Evolutionary conservation across 2,113 vertebrate species (phyloP).

Genomic region (Probosciger aterrimus): DNA sequence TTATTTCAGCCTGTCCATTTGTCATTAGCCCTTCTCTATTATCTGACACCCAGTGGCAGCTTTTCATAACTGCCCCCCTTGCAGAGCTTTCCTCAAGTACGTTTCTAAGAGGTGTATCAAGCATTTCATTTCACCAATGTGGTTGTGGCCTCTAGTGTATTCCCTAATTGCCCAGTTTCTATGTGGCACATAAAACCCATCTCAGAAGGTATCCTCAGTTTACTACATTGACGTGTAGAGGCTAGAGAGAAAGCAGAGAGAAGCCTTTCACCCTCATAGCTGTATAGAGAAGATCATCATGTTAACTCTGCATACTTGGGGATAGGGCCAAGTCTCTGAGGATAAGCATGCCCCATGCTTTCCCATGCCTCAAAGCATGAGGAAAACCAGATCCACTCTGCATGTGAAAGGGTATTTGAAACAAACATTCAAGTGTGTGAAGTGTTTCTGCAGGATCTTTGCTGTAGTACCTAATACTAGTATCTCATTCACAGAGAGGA

Average conservation of each 20-base stretch:
- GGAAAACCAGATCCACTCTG: constrained; percentile 3
- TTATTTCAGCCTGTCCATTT: neutral
- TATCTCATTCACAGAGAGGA: neutral
- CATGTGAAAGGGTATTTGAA: neutral
- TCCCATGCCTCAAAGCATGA: constrained; percentile 23
- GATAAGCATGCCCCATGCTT: constrained; percentile 26
- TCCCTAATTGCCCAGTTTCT: neutral
- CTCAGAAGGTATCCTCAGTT: neutral
- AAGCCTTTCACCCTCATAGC: neutral
- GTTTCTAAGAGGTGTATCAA: neutral
- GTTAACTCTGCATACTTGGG: neutral
- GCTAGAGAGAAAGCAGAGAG: neutral
- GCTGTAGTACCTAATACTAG: neutral
- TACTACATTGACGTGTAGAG: neutral
- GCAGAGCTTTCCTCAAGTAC: neutral
- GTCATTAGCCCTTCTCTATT: neutral
- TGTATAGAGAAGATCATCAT: neutral
- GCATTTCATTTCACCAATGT: neutral
- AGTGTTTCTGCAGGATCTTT: neutral
- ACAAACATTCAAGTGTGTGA: neutral
- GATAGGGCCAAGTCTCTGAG: constrained; percentile 33
- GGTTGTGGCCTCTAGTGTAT: neutral
- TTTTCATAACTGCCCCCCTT: neutral
- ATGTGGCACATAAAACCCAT: neutral
- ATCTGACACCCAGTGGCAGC: neutral